Conservation (phyloP, 2,888 invertebrate genomes). For the Hydroisotoma schaefferi region DNA sequence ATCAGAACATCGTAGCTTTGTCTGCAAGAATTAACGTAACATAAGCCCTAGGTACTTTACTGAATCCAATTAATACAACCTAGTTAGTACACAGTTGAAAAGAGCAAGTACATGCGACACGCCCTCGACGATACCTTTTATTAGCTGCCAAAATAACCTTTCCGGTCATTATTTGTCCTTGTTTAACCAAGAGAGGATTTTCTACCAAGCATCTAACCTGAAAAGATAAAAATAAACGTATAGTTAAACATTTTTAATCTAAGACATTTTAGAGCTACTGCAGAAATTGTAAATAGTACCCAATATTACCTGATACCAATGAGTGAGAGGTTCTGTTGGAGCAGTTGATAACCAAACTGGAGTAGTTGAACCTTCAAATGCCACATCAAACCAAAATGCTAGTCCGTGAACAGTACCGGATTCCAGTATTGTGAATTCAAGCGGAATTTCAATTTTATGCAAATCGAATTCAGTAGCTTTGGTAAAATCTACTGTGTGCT, state of each 20-base stretch:
- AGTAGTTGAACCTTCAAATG: constrained; percentile 84
- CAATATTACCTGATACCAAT: constrained; percentile 81
- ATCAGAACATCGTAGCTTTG: constrained; percentile 99
- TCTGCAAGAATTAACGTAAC: constrained; percentile 53
- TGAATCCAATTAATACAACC: not conserved
- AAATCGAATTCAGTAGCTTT: constrained; percentile 89
- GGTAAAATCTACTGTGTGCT: constrained; percentile 90
- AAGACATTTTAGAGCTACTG: not conserved
- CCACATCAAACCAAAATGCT: constrained; percentile 99
- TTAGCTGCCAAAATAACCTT: constrained; percentile 85
- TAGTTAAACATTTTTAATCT: not conserved
- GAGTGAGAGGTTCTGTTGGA: constrained; percentile 95
- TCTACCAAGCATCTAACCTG: constrained; percentile 85
- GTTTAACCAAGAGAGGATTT: constrained; percentile 89
- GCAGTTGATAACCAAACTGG: constrained; percentile 96
- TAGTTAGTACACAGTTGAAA: not conserved
- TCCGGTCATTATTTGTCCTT: constrained; percentile 86
- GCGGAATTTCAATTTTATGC: constrained; percentile 90
- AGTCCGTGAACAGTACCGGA: constrained; percentile 94
- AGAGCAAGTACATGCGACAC: not conserved
- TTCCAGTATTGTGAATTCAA: constrained; percentile 78
- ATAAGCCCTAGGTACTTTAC: not conserved
- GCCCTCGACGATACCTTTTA: constrained; percentile 69
- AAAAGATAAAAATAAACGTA: constrained; percentile 4
- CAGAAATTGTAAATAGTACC: not conserved